Base-by-base conservation (phyloP, 2,888 invertebrate genomes). In the Imbricaverruca yamaguchii region DNA sequence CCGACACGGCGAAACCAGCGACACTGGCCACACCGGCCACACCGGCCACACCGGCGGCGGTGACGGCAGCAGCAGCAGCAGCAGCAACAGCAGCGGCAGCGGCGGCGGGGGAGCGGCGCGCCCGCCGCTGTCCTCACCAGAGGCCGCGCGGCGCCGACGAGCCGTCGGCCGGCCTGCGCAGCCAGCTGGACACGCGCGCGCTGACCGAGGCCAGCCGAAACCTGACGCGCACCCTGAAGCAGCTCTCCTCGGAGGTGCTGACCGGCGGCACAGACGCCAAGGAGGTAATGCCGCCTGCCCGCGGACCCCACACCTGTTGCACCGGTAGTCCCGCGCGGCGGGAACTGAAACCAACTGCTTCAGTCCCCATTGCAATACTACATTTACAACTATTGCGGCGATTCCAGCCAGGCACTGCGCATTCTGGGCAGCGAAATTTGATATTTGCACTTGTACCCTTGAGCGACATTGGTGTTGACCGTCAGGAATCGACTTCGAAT, bases 191-290 rank as follows among this genome's bases (percentile, higher is more conserved):
- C 86, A 92, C 93, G 25, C 90, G 92, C 85, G 93, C 93, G 80
- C 90, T 97, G 78, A 92, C 94, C 84, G 95, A 96, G 87, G 96
- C 96, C 18, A 95, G 95, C 53, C 91, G 95, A 85, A 96, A 95
- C 88, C 90, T 97, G 84, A 96, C 96, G 81, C 95, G 95, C 87
- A 96, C 96, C 81, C 88, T 97, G 82, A 93, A 94, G 86, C 94
- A 94, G 87, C 90, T 96, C 82, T 95, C 95, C 82, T 94, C 95
- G 85, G 95, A 95, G 88, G 95, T 95, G 83, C 91, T 94, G 86
- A 94, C 93, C 84, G 89, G 82, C 81, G 84, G 83, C 80, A 82
- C 83, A 56, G 80, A 82, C 59, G 80, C 82, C 65, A 81, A 80
- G 74, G 83, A 83, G 39, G 39, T 39, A 39, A 39, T 39, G 39